Evolutionary conservation across 2,797 vertebrate species (phyloP).

Genomic region (Geotrypetes seraphini): DNA sequence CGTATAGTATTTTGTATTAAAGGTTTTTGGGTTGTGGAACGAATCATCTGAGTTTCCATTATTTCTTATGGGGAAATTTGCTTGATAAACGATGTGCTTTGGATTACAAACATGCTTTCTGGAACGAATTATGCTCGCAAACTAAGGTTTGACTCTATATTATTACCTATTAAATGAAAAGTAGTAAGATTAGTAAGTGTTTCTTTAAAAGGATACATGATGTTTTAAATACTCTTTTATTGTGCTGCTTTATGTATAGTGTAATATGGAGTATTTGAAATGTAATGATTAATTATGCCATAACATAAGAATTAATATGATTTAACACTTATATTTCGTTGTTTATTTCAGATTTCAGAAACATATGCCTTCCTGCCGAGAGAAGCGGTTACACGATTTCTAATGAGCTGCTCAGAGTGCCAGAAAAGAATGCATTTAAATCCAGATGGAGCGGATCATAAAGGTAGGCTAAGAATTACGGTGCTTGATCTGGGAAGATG

Average conservation of each 20-base stretch:
- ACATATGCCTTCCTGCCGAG: slow-evolving; percentile 75
- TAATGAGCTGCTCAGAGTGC: slow-evolving; percentile 78
- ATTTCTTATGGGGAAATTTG: too few species aligned
- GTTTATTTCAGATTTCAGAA: slow-evolving; percentile 71
- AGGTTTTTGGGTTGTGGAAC: too few species aligned
- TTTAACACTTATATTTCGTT: slow-evolving; percentile 45
- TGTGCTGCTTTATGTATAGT: slow-evolving; percentile 41
- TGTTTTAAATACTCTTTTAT: slow-evolving; percentile 39
- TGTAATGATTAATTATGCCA: slow-evolving; percentile 31
- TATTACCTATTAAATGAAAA: too few species aligned
- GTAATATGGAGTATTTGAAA: slow-evolving; percentile 38
- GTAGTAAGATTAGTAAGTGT: slow-evolving; percentile 26
- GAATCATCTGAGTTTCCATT: too few species aligned
- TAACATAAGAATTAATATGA: too few species aligned
- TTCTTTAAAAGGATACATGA: slow-evolving; percentile 40
- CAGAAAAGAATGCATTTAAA: slow-evolving; percentile 82
- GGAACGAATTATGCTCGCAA: too few species aligned
- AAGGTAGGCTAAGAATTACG: slow-evolving; percentile 55
- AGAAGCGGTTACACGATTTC: slow-evolving; percentile 74
- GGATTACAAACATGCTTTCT: too few species aligned
- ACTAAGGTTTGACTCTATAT: too few species aligned
- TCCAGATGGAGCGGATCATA: slow-evolving; percentile 70
- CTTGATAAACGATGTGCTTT: too few species aligned
- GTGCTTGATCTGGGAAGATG: slow-evolving; percentile 31
- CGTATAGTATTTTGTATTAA: too few species aligned